Conservation (phyloP, 2,888 invertebrate genomes). For the Syrphus vitripennis region DNA sequence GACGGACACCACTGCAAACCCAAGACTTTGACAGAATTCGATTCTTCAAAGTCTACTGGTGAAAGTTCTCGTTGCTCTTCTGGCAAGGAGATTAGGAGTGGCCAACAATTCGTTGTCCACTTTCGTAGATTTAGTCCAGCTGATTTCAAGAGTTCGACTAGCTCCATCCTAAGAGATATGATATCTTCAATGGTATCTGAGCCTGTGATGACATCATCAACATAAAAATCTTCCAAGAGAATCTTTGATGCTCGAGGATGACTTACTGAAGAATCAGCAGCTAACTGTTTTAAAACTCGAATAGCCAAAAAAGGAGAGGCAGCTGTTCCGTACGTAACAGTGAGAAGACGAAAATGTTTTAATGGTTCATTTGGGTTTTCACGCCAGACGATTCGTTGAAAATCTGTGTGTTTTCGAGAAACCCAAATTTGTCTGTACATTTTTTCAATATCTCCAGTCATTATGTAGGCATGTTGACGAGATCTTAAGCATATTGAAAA, state of each 20-base stretch:
- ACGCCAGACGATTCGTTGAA: no score
- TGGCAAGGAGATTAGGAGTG: not conserved
- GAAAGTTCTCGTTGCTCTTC: not conserved
- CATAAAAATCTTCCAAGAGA: slow-evolving; percentile 68
- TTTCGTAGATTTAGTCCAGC: not conserved
- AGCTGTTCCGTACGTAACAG: slow-evolving; percentile 50
- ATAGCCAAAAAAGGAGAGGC: slow-evolving; percentile 58
- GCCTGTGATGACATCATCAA: slow-evolving; percentile 71
- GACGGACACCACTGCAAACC: slow-evolving; percentile 52
- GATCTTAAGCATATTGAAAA: no score
- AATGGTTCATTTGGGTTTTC: no score
- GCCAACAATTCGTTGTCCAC: slow-evolving; percentile 17
- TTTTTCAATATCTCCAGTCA: slow-evolving; percentile 62
- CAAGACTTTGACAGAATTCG: slow-evolving; percentile 30
- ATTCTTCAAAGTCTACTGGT: not conserved
- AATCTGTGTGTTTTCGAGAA: slow-evolving; percentile 7
- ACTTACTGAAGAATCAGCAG: slow-evolving; percentile 19
- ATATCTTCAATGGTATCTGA: slow-evolving; percentile 37
- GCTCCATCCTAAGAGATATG: not conserved
- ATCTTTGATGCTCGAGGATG: slow-evolving; percentile 59
- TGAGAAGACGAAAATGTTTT: slow-evolving; percentile 42
- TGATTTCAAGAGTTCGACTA: slow-evolving; percentile 2
- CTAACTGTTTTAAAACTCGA: slow-evolving; percentile 21
- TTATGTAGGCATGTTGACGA: no score
- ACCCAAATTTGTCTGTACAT: slow-evolving; percentile 64